Percentiles rank a stretch among this genome's conserved stretches.
Evolutionary conservation across 2,888 invertebrate species (phyloP).

Genomic region (Drosophila yooni): DNA sequence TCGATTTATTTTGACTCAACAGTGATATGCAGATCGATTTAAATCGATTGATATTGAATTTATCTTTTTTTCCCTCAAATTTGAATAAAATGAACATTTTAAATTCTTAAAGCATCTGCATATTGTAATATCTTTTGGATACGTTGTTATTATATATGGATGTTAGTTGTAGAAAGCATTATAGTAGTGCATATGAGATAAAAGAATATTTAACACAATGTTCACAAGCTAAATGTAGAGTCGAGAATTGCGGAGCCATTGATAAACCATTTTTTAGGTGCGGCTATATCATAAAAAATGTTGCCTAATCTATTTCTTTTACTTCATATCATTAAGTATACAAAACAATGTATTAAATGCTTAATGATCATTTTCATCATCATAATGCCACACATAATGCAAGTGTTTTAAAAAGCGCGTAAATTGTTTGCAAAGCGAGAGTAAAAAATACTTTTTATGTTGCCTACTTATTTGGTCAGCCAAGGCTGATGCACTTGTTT

Average conservation of each 20-base stretch:
- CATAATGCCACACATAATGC: not conserved
- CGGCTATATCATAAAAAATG: not conserved
- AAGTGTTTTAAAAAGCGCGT: slow-evolving; percentile 6
- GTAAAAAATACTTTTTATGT: slow-evolving; percentile 5
- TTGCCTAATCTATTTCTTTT: not conserved
- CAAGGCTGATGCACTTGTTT: not conserved
- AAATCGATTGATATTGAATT: not conserved
- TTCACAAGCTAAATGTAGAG: not conserved
- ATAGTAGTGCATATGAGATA: not conserved
- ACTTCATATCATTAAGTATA: not conserved
- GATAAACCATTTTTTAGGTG: not conserved
- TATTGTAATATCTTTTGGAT: not conserved
- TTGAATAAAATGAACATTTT: not conserved
- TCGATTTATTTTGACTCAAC: not conserved
- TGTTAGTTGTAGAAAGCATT: not conserved
- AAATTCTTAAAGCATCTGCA: not conserved
- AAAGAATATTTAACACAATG: not conserved
- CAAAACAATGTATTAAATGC: not conserved
- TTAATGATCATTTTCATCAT: not conserved
- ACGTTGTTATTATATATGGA: not conserved
- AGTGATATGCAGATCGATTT: not conserved
- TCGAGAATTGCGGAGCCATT: too few species aligned
- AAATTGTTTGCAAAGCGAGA: slow-evolving; percentile 24
- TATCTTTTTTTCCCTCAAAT: not conserved
- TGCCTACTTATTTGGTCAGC: slow-evolving; percentile 55